Percentiles rank a stretch among this genome's conserved stretches.
Conservation (phyloP, 2,888 invertebrate genomes). For the Spodoptera littoralis region DNA sequence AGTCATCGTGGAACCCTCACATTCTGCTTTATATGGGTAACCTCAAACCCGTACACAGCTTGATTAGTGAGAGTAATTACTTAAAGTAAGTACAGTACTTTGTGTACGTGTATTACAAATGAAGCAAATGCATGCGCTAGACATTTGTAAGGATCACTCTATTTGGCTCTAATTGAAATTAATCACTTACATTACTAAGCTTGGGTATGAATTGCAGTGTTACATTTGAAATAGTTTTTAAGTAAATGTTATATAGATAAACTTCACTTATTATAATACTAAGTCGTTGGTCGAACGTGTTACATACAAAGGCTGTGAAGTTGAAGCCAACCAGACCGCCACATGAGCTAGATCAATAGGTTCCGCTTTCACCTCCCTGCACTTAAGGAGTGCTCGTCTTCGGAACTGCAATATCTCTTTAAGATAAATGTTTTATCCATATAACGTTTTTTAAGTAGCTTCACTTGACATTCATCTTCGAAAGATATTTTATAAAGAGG, state of each 20-base stretch:
- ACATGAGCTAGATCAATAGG: constrained; percentile 43
- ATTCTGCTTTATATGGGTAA: constrained; percentile 10
- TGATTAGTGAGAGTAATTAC: constrained; percentile 29
- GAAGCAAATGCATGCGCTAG: not conserved
- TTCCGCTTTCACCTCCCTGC: constrained; percentile 30
- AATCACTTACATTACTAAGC: not conserved
- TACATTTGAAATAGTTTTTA: not conserved
- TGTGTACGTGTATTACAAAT: constrained; percentile 17
- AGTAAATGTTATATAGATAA: not conserved
- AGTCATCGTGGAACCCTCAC: constrained; percentile 12
- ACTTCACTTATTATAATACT: not conserved
- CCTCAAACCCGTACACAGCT: constrained; percentile 12
- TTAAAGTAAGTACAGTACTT: constrained; percentile 8
- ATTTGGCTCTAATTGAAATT: constrained; percentile 4
- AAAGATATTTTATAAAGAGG: not conserved
- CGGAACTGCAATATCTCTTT: constrained; percentile 24
- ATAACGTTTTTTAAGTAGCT: constrained; percentile 16
- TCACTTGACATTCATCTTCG: not conserved
- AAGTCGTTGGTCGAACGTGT: constrained; percentile 12
- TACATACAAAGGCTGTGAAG: constrained; percentile 21
- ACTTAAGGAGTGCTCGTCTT: constrained; percentile 22
- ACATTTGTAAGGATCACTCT: constrained; percentile 1
- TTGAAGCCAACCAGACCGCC: constrained; percentile 14
- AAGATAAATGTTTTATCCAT: constrained; percentile 24
- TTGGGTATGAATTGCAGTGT: not conserved